Evolutionary conservation across 2,113 vertebrate genomes (phyloP).

Genomic region (Pantherophis guttatus): DNA sequence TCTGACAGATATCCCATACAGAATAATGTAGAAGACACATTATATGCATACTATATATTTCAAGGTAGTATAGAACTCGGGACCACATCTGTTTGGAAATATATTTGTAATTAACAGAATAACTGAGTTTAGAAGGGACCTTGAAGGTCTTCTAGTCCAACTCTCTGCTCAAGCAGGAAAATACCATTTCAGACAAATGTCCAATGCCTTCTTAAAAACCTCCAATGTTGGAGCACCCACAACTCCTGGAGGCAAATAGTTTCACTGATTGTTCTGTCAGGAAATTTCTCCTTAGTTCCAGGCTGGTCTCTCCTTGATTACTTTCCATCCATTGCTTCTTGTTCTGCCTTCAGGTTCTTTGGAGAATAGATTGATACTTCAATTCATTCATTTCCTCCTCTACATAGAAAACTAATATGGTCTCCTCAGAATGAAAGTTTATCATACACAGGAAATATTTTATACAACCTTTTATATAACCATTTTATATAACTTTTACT

Average conservation of each 20-base stretch:
- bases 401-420: background rate
- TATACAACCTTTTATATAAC: background rate
- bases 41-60: background rate
- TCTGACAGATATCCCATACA: background rate
- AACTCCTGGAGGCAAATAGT: background rate
- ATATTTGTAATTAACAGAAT: background rate
- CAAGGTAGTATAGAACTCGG: background rate
- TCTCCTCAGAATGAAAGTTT: background rate
- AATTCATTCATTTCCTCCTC: background rate
- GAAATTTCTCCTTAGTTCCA: background rate
- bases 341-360: background rate
- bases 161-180: background rate
- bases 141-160: background rate
- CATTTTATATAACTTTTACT: too few species aligned
- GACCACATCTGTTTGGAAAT: background rate
- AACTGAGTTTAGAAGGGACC: background rate
- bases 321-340: background rate
- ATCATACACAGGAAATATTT: background rate
- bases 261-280: background rate
- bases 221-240: background rate
- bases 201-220: background rate
- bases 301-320: background rate
- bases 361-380: background rate
- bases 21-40: background rate
- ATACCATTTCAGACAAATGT: background rate